Conservation (phyloP, 1,140 invertebrate species). For the Drosophila ficusphila region DNA sequence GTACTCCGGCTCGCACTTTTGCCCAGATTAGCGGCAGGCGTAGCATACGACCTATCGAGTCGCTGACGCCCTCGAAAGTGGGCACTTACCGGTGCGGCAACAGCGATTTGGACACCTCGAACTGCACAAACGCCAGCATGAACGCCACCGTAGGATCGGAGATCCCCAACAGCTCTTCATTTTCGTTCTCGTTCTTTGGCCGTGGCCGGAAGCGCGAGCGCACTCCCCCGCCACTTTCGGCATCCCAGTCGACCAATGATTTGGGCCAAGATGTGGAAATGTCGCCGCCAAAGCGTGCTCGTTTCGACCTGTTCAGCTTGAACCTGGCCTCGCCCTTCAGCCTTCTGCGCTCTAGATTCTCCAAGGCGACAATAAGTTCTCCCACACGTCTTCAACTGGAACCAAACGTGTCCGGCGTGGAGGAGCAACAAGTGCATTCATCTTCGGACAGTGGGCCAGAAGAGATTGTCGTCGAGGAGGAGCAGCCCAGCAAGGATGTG, state of each 20-base stretch:
- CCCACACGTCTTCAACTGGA: conserved; percentile 50
- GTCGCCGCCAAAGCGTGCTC: conserved; percentile 76
- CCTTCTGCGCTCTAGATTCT: conserved; percentile 68
- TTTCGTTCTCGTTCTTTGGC: conserved; percentile 74
- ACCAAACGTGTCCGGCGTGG: conserved; percentile 68
- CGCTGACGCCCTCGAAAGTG: conserved; percentile 67
- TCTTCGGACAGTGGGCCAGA: conserved; percentile 28
- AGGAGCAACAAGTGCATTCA: conserved; percentile 43
- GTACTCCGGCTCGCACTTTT: conserved; percentile 50
- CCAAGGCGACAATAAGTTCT: conserved; percentile 59
- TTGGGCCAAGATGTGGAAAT: conserved; percentile 66
- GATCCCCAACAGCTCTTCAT: conserved; percentile 72
- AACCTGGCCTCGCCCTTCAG: conserved; percentile 72
- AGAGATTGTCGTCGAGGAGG: conserved; percentile 58
- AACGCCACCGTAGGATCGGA: conserved; percentile 81
- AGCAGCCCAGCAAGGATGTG: conserved; percentile 36
- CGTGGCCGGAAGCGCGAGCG: conserved; percentile 75
- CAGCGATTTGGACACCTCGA: conserved; percentile 69
- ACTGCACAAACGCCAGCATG: conserved; percentile 71
- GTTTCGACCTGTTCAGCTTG: conserved; percentile 71
- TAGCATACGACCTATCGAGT: conserved; percentile 57
- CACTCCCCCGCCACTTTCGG: conserved; percentile 57
- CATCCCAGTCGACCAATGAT: conserved; percentile 66
- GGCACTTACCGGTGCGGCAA: conserved; percentile 63
- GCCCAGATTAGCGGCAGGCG: conserved; percentile 74